These are phyloP conservation scores for Drosophila carrolli DNA, from an alignment of 1,140 invertebrate genomes.

Conservation along the genomic window DNA sequence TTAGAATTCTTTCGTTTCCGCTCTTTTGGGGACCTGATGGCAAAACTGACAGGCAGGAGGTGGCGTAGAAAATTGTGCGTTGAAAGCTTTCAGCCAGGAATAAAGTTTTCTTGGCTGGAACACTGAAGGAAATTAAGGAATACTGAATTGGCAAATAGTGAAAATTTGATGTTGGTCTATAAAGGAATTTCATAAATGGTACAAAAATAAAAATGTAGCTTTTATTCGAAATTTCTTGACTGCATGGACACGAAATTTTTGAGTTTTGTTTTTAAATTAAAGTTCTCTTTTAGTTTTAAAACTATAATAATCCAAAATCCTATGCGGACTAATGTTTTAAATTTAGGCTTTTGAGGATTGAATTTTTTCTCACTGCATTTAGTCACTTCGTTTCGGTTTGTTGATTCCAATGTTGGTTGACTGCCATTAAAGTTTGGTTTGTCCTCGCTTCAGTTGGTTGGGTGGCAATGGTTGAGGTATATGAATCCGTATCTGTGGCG, in stretches of 20 bases:
- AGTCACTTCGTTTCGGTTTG: constrained; percentile 63
- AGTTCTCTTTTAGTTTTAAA: no score
- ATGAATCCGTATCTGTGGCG: constrained; percentile 40
- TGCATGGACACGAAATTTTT: no score
- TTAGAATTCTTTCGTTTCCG: constrained; percentile 70
- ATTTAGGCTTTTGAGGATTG: no score
- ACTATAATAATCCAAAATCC: no score
- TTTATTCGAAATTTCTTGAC: not conserved
- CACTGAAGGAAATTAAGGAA: constrained; percentile 3
- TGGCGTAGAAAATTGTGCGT: constrained; percentile 54
- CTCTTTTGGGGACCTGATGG: constrained; percentile 1
- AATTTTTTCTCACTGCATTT: not conserved
- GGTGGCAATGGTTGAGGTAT: not conserved
- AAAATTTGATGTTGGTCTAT: not conserved
- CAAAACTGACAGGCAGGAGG: not conserved
- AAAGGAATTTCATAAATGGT: not conserved
- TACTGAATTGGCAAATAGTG: no score
- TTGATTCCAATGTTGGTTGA: constrained; percentile 53
- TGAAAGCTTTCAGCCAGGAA: constrained; percentile 68
- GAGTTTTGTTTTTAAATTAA: no score
- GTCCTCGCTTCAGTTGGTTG: constrained; percentile 16
- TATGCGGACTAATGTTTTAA: no score
- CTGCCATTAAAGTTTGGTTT: constrained; percentile 67
- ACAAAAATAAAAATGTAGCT: no score
- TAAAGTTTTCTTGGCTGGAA: constrained; percentile 47